Evolutionary conservation across 2,888 invertebrate genomes (phyloP).

Genomic region (Pteria penguin): DNA sequence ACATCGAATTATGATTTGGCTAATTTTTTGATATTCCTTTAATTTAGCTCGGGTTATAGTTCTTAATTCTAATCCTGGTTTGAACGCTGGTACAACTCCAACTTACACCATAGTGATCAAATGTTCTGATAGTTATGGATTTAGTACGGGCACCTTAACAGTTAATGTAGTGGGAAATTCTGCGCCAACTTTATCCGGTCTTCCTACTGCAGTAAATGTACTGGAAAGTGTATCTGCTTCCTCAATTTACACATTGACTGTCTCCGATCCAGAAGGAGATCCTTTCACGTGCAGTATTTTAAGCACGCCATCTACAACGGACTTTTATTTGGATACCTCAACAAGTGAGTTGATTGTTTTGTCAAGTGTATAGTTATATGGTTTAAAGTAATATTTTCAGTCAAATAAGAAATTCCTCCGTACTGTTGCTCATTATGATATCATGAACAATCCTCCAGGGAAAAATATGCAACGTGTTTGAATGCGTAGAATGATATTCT

Average conservation of each 20-base stretch:
- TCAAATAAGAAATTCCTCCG: too few relatives aligned
- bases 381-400: too few relatives aligned
- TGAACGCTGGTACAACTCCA: neutral
- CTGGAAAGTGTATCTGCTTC: conserved; percentile 20
- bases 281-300: conserved; percentile 13
- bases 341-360: conserved; percentile 12
- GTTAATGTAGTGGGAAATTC: conserved; percentile 25
- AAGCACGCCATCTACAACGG: neutral
- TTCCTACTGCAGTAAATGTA: conserved; percentile 21
- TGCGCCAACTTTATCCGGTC: conserved; percentile 24
- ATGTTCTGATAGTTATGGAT: conserved; percentile 38
- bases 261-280: conserved; percentile 28
- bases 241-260: conserved; percentile 15
- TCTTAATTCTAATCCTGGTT: neutral
- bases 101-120: conserved; percentile 18
- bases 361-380: too few relatives aligned
- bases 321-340: neutral
- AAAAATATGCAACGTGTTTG: too few relatives aligned
- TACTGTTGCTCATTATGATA: too few relatives aligned
- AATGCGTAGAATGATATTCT: too few relatives aligned
- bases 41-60: neutral
- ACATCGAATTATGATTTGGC: too few relatives aligned
- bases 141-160: conserved; percentile 20
- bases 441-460: too few relatives aligned
- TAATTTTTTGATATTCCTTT: neutral